Conservation (phyloP, 2,888 invertebrate species). For the Mythimna ferrago region DNA sequence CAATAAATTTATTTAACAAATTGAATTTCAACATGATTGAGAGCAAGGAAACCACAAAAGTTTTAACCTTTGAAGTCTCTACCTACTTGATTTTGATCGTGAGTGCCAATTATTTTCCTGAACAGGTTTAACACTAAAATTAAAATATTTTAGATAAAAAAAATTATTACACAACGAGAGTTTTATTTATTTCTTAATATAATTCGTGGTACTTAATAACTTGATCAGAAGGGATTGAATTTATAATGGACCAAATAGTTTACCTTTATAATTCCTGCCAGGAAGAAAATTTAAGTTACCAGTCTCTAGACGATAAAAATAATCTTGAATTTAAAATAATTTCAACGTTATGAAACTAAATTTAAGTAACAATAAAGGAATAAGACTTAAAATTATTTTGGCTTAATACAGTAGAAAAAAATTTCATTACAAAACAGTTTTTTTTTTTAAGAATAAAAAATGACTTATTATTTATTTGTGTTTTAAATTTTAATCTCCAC, state of each 20-base stretch:
- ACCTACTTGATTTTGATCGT: no score
- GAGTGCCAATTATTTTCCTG: not conserved
- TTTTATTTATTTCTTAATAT: slow-evolving; percentile 11
- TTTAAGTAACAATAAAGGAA: not conserved
- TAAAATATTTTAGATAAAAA: not conserved
- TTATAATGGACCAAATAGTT: not conserved
- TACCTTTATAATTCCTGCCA: not conserved
- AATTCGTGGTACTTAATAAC: not conserved
- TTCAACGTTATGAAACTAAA: not conserved
- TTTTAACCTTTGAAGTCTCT: not conserved
- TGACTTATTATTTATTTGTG: not conserved
- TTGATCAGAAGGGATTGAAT: not conserved
- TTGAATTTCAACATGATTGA: not conserved
- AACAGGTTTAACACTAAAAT: not conserved
- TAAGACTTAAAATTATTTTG: no score
- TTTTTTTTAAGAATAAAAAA: no score
- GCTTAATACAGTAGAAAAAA: not conserved
- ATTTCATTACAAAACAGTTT: no score
- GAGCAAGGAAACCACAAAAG: not conserved
- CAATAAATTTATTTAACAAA: not conserved
- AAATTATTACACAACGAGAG: slow-evolving; percentile 23
- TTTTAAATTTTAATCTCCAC: not conserved
- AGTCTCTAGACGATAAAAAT: not conserved
- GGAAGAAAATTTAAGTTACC: not conserved
- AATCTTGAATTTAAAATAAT: not conserved